phyloP scores from a whole-genome alignment of 2,113 vertebrate genomes.

The Sinocyclocheilus grahami region DNA sequence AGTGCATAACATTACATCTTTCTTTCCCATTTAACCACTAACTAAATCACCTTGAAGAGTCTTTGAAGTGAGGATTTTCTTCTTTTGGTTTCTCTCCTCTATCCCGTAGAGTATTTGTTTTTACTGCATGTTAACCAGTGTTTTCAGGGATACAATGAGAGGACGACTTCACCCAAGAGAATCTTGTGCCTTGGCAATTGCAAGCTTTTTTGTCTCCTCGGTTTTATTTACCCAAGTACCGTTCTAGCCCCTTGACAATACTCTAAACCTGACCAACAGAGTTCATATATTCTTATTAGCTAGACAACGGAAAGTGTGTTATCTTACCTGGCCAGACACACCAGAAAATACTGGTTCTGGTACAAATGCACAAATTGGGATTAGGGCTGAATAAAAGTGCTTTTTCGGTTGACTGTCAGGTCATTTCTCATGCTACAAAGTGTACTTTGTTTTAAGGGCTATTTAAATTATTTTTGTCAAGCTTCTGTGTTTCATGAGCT shows the following conservation, averaged over 20 bases:
- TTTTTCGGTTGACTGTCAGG: background rate
- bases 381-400: slow-evolving; percentile 6
- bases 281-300: slow-evolving; percentile 24
- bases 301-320: background rate
- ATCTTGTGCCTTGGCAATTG: background rate
- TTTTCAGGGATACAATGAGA: background rate
- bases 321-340: slow-evolving; percentile 38
- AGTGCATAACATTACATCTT: slow-evolving; percentile 13
- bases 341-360: background rate
- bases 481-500: background rate
- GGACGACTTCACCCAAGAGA: background rate
- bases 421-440: background rate
- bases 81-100: background rate
- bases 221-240: slow-evolving; percentile 33
- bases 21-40: slow-evolving; percentile 5
- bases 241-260: background rate
- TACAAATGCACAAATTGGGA: slow-evolving; percentile 22
- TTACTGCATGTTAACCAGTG: slow-evolving; percentile 28
- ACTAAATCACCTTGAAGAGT: slow-evolving; percentile 34
- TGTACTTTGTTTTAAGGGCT: background rate
- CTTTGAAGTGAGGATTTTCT: slow-evolving; percentile 10
- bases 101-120: background rate
- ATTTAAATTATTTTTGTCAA: background rate
- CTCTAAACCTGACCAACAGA: background rate
- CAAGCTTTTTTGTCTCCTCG: slow-evolving; percentile 3